phyloP scores from a whole-genome alignment of 2,888 invertebrate genomes.

The Linyphia triangularis region DNA sequence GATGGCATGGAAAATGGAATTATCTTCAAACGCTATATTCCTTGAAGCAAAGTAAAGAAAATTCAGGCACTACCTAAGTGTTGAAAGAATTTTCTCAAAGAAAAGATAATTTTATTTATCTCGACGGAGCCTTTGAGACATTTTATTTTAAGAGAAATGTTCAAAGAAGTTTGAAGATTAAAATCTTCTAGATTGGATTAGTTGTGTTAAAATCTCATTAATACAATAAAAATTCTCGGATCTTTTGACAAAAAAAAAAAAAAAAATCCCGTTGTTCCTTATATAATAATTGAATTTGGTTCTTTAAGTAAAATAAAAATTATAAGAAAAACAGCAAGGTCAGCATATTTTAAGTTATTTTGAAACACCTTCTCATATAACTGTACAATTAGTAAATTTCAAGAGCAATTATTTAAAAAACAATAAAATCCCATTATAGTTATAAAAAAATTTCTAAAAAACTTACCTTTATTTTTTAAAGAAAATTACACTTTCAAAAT shows the following conservation, averaged over 20 bases:
- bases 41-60: background rate
- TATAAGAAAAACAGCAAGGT: no score
- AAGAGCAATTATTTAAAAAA: no score
- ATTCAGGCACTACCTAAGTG: background rate
- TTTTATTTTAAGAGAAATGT: background rate
- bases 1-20: background rate
- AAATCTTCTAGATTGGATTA: background rate
- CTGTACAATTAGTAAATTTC: no score
- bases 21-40: background rate
- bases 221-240: background rate
- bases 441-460: no score
- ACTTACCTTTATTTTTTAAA: no score
- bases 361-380: no score
- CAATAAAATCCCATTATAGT: no score
- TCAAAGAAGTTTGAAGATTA: background rate
- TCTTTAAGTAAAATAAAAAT: no score
- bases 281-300: background rate
- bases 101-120: background rate
- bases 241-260: no score
- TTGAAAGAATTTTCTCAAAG: background rate
- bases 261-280: background rate
- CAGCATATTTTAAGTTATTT: no score
- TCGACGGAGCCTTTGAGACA: background rate
- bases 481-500: no score
- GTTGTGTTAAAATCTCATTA: conserved; percentile 8